These are phyloP conservation scores for Cynopterus brachyotis DNA, from an alignment of 2,113 vertebrate species.

Conservation along the genomic window DNA sequence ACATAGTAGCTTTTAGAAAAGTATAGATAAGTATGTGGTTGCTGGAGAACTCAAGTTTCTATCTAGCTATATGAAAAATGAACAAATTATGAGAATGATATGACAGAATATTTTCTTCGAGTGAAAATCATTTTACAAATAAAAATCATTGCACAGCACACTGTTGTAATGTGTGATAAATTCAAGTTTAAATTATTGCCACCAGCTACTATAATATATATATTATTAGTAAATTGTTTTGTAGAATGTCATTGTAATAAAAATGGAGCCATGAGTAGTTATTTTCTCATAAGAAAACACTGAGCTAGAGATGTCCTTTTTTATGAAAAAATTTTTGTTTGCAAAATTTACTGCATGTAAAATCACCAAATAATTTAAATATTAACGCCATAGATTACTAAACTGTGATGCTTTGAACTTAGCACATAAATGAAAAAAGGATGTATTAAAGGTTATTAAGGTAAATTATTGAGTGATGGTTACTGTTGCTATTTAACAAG, in stretches of 20 bases:
- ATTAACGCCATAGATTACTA: background rate
- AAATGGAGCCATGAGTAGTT: background rate
- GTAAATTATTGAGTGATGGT: background rate
- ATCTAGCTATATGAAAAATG: background rate
- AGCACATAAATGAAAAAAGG: background rate
- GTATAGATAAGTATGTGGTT: slow-evolving; percentile 6
- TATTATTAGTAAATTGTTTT: slow-evolving; percentile 68
- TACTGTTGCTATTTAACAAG: background rate
- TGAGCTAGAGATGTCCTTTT: background rate
- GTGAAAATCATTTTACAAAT: slow-evolving; percentile 26
- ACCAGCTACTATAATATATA: slow-evolving; percentile 48
- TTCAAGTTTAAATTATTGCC: slow-evolving; percentile 57
- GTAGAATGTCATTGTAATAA: slow-evolving; percentile 61
- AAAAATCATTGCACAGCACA: slow-evolving; percentile 47
- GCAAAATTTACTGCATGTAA: background rate
- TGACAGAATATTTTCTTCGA: background rate
- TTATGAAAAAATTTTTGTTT: background rate
- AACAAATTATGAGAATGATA: background rate
- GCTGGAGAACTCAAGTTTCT: background rate
- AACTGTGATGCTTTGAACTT: background rate
- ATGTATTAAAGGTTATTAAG: background rate
- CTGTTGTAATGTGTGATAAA: slow-evolving; percentile 62
- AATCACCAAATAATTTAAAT: slow-evolving; percentile 1
- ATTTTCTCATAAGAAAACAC: background rate
- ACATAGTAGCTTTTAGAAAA: slow-evolving; percentile 21